Percentiles rank a stretch among this genome's conserved stretches.
Evolutionary conservation across 1,140 invertebrate genomes (phyloP).

Genomic region (Triops longicaudatus): DNA sequence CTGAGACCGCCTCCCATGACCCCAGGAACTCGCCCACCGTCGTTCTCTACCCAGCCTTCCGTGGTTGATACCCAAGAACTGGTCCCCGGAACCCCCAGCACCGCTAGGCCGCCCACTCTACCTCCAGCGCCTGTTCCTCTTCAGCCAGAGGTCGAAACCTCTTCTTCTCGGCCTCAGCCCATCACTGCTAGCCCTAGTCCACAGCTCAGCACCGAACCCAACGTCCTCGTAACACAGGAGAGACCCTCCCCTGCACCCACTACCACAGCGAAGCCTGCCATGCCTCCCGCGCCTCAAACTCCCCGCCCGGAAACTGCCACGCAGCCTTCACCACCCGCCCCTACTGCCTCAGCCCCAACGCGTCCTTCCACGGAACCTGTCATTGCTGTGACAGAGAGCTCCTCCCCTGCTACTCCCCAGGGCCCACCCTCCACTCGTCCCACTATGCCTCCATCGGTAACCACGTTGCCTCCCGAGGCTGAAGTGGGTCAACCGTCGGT

Average conservation of each 20-base stretch:
- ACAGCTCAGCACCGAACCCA: background rate
- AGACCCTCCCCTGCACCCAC: background rate
- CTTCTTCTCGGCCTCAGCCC: background rate
- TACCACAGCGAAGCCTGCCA: background rate
- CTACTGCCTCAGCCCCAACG: background rate
- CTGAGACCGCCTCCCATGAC: background rate
- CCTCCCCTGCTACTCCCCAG: conserved; percentile 3
- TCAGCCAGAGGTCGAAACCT: background rate
- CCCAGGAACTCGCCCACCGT: background rate
- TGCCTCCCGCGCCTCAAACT: background rate
- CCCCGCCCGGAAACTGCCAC: background rate
- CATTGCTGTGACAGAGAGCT: conserved; percentile 16
- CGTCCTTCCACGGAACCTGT: conserved; percentile 14
- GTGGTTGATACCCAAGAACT: background rate
- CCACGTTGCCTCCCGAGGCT: background rate
- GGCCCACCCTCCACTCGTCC: background rate
- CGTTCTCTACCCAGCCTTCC: background rate
- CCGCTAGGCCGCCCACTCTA: background rate
- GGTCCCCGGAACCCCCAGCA: background rate
- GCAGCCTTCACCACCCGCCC: background rate
- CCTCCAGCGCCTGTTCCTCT: background rate
- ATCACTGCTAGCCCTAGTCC: background rate
- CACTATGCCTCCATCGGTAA: background rate
- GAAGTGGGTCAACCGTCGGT: background rate
- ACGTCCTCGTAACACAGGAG: background rate